Evolutionary conservation across 2,113 vertebrate species (phyloP), one percentile per base, ranked within the genome.

Genomic region (Jaculus jaculus): DNA sequence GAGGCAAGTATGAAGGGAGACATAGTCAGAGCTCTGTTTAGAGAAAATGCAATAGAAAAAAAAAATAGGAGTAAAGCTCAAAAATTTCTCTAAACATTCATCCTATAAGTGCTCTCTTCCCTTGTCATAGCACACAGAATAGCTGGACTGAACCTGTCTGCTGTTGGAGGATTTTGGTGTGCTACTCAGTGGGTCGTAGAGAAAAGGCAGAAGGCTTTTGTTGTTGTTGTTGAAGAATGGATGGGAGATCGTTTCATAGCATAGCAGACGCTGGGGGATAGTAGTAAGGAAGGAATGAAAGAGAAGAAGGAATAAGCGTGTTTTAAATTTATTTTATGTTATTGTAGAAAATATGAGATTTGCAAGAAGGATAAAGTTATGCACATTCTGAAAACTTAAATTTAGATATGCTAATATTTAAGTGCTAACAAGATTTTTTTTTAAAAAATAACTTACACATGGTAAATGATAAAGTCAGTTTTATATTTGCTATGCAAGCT

Each of bases 361-460:
- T 88, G 37, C 34, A 81, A 39, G 51, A 77, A 32, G 26, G 20
- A 11, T 34, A 54, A 79, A 88, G 6, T 6, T 69, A 79, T n/a
- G n/a, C 5, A 42, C 4, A 68, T 82, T 82, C 66, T 82, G 42
- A 87, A 83, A 60, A 39, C 94, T 82, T 74, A 86, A 82, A 66
- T 66, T 54, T 81, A 79, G 21, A 24, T 47, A 71, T 72, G 75
- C 69, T 92, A 66, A 92, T 66, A 78, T 90, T 68, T 80, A 94
- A 63, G 16, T 66, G 30, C 21, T 89, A n/a, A 79, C 2, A 74
- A 73, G 61, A 42, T 0, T 32, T 47, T 47, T 17, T 9, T 63
- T 94, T 91, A 11, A 58, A 11, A 58, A 58, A 54, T 15, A 54
- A 54, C 54, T 54, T 15, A 54, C 54, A 54, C 54, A 54, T 54